Evolutionary conservation across 2,888 invertebrate genomes (phyloP), one percentile per base, ranked within the genome.

Genomic region (Bellardia bayeri): DNA sequence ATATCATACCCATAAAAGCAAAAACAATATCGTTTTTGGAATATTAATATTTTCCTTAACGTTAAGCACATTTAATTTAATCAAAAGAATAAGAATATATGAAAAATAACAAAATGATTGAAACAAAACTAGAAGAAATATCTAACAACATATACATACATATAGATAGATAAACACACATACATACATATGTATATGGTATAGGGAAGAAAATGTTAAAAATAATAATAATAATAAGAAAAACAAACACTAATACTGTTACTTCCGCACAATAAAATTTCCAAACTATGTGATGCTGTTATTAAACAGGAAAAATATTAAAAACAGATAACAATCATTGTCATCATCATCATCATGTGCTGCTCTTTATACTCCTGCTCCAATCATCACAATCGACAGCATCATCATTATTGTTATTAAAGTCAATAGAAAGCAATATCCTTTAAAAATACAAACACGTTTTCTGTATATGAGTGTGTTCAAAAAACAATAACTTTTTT

Each of bases 41-140:
- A 68, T 33, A 79, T 61, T 74, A 74, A 49, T 51, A 74, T 68
- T 68, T 85, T 85, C 74, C 79, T 23, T 68, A 56, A 76, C 63
- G 76, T 81, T 76, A 76, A 69, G 11, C 85, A 72, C 69, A 75
- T 86, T 69, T 63, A 74, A 82, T 86, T 86, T 69, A 82, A 86
- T 86, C 54, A 74, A 63, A 63, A 56, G 33, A 63, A 51, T 23
- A 76, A 49, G 13, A 42, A 76, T 11, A 56, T 56, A 54, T 33
- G 11, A 63, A 13, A 63, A 68, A 56, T n/a, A 49, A 54, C 13
- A 84, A 74, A 74, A 64, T 64, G 51, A 13, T 33, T 51, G 40
- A 68, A 80, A 74, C 30, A 51, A 51, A 51, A 45, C 13, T 13
- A 13, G 13, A 13, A 45, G 13, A 51, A 74, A 40, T 72, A 66